phyloP scores from a whole-genome alignment of 2,797 vertebrate species.

The Coranthus polyacanthus region DNA sequence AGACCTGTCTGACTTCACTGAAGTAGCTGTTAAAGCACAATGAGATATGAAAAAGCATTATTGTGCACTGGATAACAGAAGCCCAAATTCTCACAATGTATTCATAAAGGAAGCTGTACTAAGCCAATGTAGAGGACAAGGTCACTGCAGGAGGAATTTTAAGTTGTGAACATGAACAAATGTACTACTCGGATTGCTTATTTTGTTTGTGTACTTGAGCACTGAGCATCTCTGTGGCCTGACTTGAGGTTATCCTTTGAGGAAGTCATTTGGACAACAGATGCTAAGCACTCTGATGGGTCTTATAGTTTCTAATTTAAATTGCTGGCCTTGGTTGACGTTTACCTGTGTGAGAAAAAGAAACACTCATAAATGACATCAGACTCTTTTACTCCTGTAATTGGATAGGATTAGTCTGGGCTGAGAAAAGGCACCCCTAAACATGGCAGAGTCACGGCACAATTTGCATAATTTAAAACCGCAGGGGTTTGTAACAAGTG shows the following conservation, averaged over 20 bases:
- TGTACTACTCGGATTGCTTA: constrained; percentile 27
- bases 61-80: too few relatives aligned
- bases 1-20: too few relatives aligned
- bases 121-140: constrained; percentile 10
- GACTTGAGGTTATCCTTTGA: constrained; percentile 43
- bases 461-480: constrained; percentile 74
- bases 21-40: too few relatives aligned
- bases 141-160: constrained; percentile 41
- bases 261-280: constrained; percentile 61
- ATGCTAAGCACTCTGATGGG: constrained; percentile 37
- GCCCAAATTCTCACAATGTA: too few relatives aligned
- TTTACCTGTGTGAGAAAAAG: constrained; percentile 37
- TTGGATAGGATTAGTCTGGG: constrained; percentile 75
- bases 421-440: constrained; percentile 59
- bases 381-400: constrained; percentile 68
- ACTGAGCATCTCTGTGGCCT: constrained; percentile 42
- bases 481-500: constrained; percentile 54
- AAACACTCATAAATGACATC: constrained; percentile 56
- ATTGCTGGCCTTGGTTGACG: constrained; percentile 34
- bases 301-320: constrained; percentile 43
- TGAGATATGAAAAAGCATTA: too few relatives aligned
- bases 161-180: constrained; percentile 44
- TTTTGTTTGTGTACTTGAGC: too few relatives aligned
- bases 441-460: constrained; percentile 45
- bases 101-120: too few relatives aligned